These are phyloP conservation scores for Rhabdomys pumilio DNA, from an alignment of 2,797 vertebrate species.

Conservation along the genomic window DNA sequence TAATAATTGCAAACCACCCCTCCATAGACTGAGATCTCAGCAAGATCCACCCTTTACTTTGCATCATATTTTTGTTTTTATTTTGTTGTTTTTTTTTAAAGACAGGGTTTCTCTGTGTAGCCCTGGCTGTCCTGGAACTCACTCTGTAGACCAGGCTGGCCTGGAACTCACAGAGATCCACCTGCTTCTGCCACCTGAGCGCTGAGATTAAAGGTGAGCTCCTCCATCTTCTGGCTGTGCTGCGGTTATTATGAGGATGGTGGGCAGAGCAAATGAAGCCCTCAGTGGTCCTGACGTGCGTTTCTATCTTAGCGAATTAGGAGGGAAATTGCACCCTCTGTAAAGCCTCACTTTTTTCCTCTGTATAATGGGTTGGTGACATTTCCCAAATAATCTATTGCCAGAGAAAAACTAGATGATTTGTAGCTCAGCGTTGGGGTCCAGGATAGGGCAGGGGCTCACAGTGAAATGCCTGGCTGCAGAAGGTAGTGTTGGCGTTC, in stretches of 20 bases:
- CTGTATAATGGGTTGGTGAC: background rate
- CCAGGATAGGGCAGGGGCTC: background rate
- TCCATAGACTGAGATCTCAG: background rate
- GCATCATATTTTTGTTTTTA: background rate
- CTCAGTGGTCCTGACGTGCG: background rate
- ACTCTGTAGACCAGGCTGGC: background rate
- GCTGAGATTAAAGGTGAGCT: background rate
- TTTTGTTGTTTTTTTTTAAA: background rate
- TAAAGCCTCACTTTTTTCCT: background rate
- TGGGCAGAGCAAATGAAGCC: rapidly evolving
- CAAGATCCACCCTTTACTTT: background rate
- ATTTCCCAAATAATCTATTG: background rate
- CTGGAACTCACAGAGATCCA: background rate
- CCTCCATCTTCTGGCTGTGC: background rate
- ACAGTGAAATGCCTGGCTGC: background rate
- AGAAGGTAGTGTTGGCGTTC: no score
- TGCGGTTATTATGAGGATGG: background rate
- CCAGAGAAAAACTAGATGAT: background rate
- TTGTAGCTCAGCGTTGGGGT: no score
- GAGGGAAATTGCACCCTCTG: background rate
- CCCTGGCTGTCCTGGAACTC: background rate
- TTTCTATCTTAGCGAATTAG: background rate
- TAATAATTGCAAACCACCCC: background rate
- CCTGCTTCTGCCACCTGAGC: background rate
- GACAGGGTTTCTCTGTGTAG: background rate